phyloP scores from a whole-genome alignment of 2,888 invertebrate genomes.

The Branchipolynoe longqiensis region DNA sequence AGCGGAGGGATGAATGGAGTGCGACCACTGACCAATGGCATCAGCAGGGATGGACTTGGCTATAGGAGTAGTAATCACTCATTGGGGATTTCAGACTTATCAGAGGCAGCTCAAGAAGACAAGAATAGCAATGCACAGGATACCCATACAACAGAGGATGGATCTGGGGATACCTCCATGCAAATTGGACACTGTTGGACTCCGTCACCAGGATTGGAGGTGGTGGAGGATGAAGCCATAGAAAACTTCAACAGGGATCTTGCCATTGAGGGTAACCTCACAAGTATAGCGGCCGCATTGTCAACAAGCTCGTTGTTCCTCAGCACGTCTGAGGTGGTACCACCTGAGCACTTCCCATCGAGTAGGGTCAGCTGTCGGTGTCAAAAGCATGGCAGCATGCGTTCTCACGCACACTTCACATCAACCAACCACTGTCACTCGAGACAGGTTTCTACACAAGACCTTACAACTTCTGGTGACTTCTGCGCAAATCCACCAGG shows the following conservation, averaged over 20 bases:
- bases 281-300: constrained; percentile 13
- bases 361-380: background rate
- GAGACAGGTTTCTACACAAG: background rate
- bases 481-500: too few relatives aligned
- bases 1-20: too few relatives aligned
- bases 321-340: background rate
- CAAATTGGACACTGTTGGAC: background rate
- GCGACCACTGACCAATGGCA: too few relatives aligned
- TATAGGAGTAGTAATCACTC: constrained; percentile 5
- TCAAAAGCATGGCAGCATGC: background rate
- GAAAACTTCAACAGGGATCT: background rate
- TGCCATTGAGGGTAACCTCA: background rate
- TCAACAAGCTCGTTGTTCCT: constrained; percentile 13
- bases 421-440: background rate
- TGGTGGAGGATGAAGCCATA: background rate
- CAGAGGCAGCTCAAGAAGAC: background rate
- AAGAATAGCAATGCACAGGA: background rate
- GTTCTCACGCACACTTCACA: background rate
- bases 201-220: background rate
- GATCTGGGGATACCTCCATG: too few relatives aligned
- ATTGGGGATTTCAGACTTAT: background rate
- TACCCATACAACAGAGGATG: too few relatives aligned
- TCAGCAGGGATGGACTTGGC: background rate
- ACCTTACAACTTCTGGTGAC: background rate
- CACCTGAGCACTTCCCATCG: background rate